Conservation (phyloP, 1,140 invertebrate species). For the Ooceraea biroi region DNA sequence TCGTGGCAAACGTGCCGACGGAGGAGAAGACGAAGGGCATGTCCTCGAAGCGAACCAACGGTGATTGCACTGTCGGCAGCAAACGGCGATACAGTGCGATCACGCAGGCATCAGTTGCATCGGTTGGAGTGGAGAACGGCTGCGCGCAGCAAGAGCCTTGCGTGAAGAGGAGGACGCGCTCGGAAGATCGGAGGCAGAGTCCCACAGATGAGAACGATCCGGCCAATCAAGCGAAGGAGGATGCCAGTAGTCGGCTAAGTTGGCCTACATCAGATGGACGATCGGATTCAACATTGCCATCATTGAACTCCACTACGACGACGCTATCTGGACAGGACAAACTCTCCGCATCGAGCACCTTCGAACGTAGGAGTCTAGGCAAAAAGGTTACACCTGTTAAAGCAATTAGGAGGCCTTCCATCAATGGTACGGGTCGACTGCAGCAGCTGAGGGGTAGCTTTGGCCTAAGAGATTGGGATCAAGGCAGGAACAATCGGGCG, state of each 20-base stretch:
- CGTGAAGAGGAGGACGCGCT: constrained; percentile 81
- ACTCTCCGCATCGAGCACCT: constrained; percentile 78
- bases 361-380: constrained; percentile 83
- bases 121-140: constrained; percentile 42
- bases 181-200: constrained; percentile 77
- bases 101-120: constrained; percentile 56
- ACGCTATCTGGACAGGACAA: constrained; percentile 71
- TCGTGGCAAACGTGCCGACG: neutral
- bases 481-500: constrained; percentile 71
- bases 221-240: constrained; percentile 75
- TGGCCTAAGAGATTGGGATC: constrained; percentile 80
- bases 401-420: constrained; percentile 80
- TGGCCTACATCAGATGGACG: constrained; percentile 74
- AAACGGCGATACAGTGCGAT: constrained; percentile 79
- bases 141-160: constrained; percentile 71
- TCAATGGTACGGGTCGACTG: constrained; percentile 79
- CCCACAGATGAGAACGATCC: constrained; percentile 83
- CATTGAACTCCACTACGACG: constrained; percentile 31
- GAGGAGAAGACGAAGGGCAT: constrained; percentile 44
- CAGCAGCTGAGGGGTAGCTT: constrained; percentile 80
- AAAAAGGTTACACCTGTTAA: constrained; percentile 84
- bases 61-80: constrained; percentile 23
- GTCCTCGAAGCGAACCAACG: neutral
- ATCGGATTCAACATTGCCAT: constrained; percentile 51
- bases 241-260: constrained; percentile 75